Base-by-base conservation (phyloP, 2,888 invertebrate species). In the Holacanthella duospinosa region DNA sequence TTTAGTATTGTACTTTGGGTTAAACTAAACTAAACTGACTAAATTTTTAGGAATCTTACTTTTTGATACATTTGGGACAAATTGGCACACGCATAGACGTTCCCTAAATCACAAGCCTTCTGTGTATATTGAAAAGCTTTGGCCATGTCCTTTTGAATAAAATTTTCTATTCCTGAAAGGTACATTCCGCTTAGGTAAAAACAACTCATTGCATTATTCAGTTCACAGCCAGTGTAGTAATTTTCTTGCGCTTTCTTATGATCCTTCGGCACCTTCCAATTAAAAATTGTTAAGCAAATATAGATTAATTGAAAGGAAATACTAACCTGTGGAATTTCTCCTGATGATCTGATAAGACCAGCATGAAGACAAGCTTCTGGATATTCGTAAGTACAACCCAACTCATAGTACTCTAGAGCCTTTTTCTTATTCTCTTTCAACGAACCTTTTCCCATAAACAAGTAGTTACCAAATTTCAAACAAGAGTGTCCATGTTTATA, bases 1-100 rank as follows among this genome's bases (percentile, higher is more conserved):
- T 43, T 43, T 12, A 12, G 12, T 12, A 12, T 43, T 43, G 12
- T n/a, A n/a, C 12, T 43, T 43, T n/a, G n/a, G 12, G 43, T n/a
- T 43, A 43, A 12, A 43, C 12, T 43, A 12, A 12, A n/a, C n/a
- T n/a, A n/a, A n/a, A n/a, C n/a, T n/a, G n/a, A n/a, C n/a, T n/a
- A n/a, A n/a, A n/a, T n/a, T n/a, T n/a, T n/a, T 9, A 36, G 36
- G 36, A 36, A 6, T 16, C 64, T 62, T 62, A 71, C 76, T 67
- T 84, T 84, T 36, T 82, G 82, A 76, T 89, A 89, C 88, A 93
- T 92, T 77, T 88, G 84, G 75, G 92, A 87, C 1, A 94, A 80
- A 79, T 95, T 95, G 0, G 87, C 87, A 79, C 97, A 97, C 0
- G 90, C 89, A 75, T 86, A 88, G 76, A 91, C 84, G 75, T 93